Percentiles rank a stretch among this genome's conserved stretches.
phyloP scores from a whole-genome alignment of 2,113 vertebrate species.

The Aspiorhynchus laticeps region DNA sequence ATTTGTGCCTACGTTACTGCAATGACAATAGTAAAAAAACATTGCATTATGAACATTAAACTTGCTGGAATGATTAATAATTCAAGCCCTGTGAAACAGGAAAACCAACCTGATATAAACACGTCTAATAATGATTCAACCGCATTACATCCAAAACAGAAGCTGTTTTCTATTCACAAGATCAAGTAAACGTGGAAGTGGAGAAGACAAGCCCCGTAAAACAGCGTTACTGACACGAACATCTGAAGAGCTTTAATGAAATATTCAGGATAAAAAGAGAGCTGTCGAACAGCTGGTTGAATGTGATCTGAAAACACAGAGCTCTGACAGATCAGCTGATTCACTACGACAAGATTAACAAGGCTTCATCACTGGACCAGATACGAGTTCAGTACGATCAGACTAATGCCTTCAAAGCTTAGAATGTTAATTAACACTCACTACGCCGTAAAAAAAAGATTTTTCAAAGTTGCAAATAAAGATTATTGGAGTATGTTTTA shows the following conservation, averaged over 20 bases:
- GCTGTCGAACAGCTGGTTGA: constrained; percentile 54
- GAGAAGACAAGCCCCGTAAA: not conserved
- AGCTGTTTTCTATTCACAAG: constrained; percentile 22
- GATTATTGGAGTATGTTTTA: no score
- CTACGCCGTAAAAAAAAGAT: not conserved
- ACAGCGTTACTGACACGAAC: not conserved
- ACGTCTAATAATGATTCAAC: not conserved
- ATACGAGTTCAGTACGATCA: no score
- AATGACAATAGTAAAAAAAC: not conserved
- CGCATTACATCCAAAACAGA: not conserved
- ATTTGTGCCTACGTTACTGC: not conserved
- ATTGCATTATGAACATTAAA: not conserved
- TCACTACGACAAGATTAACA: constrained; percentile 47
- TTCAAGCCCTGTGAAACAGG: not conserved
- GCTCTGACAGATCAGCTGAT: constrained; percentile 10
- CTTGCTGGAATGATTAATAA: not conserved
- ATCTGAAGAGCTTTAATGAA: constrained; percentile 51
- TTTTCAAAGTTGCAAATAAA: no score
- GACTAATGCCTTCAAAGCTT: not conserved
- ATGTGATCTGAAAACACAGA: constrained; percentile 56
- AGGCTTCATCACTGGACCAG: constrained; percentile 41
- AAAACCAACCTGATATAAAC: not conserved
- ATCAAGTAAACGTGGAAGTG: constrained; percentile 3
- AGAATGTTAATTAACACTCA: not conserved
- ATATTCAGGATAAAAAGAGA: constrained; percentile 60